Conservation (phyloP, 2,797 vertebrate genomes). For the Monodelphis domestica region DNA sequence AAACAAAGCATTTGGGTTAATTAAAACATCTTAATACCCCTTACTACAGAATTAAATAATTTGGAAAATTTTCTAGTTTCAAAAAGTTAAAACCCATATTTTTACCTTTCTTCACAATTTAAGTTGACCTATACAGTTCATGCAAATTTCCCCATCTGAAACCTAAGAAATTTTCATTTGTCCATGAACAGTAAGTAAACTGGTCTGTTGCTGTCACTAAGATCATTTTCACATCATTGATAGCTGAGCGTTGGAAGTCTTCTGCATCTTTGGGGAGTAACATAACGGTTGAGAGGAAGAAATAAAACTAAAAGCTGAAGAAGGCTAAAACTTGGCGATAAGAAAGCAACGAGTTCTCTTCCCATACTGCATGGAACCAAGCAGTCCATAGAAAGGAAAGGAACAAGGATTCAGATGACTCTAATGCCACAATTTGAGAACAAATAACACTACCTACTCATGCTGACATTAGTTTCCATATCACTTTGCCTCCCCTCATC, state of each 20-base stretch:
- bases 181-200: neutral
- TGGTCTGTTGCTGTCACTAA: neutral
- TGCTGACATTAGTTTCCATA: neutral
- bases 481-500: neutral
- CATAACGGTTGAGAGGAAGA: neutral
- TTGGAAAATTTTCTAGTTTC: neutral
- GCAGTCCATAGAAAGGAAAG: neutral
- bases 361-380: neutral
- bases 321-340: neutral
- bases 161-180: neutral
- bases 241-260: neutral
- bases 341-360: neutral
- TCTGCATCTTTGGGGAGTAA: neutral
- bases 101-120: neutral
- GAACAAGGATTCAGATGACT: neutral
- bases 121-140: neutral
- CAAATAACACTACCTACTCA: neutral
- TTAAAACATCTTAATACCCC: neutral
- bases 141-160: neutral
- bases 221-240: neutral
- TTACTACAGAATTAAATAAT: neutral
- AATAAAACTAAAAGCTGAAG: neutral
- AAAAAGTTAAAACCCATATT: neutral
- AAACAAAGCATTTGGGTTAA: neutral
- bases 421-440: neutral